Base-by-base conservation (phyloP, 2,113 vertebrate genomes). In the Leucopsar rothschildi region DNA sequence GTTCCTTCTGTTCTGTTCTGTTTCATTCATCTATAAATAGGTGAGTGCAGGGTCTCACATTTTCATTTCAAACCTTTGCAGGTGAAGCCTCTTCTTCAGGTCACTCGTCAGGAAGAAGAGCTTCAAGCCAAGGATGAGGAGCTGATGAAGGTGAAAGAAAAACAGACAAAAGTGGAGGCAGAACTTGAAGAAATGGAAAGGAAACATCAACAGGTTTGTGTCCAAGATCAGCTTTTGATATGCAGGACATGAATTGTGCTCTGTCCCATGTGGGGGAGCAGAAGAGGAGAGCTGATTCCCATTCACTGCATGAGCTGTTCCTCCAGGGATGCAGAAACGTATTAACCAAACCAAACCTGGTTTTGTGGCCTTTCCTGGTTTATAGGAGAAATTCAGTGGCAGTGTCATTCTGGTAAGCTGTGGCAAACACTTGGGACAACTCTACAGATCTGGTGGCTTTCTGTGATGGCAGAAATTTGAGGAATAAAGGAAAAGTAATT, bases 71-170 rank as follows among this genome's bases (percentile, higher is more conserved):
- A 90, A 56, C 25, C 57, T 35, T 39, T 89, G 60, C 87, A 99
- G 99, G 99, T 99, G 95, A 99, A 99, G 95, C 99, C 99, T n/a
- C 98, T 99, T 78, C 98, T 99, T 17, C 99, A 99, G 95, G 99
- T 99, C 39, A 99, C 99, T 72, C 98, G 99, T 57, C 99, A 99
- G 89, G 99, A 99, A 70, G 99, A 99, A 81, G 99, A 99, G 79
- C 98, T 99, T 81, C 99, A 99, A 95, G 99, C 99, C 88, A 99
- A 99, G 97, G 99, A 99, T 3, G 99, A 99, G 87, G 99, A 99
- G 92, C 97, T 99, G 86, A 68, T 99, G 82, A 99, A 99, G 91
- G 99, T 99, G 97, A 99, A 99, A 93, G 99, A 99, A 97, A 99
- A 98, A 76, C 99, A 99, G 95, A 98, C 98, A 1, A 99, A 99